These are phyloP conservation scores for Parotocinclus haroldoi DNA, from an alignment of 2,797 vertebrate species.

Conservation along the genomic window DNA sequence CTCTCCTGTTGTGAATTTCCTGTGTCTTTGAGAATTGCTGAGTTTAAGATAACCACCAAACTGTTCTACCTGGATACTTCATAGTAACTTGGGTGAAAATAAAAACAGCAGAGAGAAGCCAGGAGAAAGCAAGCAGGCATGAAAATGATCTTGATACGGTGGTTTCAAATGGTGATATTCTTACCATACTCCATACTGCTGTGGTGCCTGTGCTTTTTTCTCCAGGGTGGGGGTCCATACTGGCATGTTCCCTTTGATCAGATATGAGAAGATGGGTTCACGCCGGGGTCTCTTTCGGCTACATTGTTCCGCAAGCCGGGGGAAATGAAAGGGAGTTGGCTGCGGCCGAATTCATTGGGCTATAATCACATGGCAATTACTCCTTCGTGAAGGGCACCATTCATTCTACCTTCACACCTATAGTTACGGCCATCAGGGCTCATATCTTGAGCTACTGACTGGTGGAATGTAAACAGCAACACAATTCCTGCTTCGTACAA, in stretches of 20 bases:
- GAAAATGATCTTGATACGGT: slow-evolving; percentile 26
- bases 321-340: slow-evolving; percentile 62
- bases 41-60: neutral
- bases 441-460: slow-evolving; percentile 42
- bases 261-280: slow-evolving; percentile 54
- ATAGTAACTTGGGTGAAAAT: slow-evolving; percentile 10
- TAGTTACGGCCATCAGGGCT: slow-evolving; percentile 45
- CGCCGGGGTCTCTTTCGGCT: slow-evolving; percentile 39
- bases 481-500: slow-evolving; percentile 24
- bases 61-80: neutral
- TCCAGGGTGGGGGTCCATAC: slow-evolving; percentile 39
- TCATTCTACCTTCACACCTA: slow-evolving; percentile 52
- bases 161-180: slow-evolving; percentile 19
- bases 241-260: slow-evolving; percentile 55
- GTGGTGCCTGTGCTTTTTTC: slow-evolving; percentile 34
- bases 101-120: neutral
- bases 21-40: slow-evolving; percentile 4
- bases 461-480: slow-evolving; percentile 42
- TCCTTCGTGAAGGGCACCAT: slow-evolving; percentile 57
- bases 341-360: slow-evolving; percentile 55
- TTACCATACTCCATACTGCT: slow-evolving; percentile 17
- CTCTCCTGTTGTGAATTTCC: slow-evolving; percentile 6
- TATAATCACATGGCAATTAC: slow-evolving; percentile 64
- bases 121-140: slow-evolving; percentile 17
- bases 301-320: slow-evolving; percentile 48